A percentile compares a stretch with the other conserved stretches of the same genome.
Evolutionary conservation across 2,797 vertebrate genomes (phyloP).

Genomic region (Betta splendens): DNA sequence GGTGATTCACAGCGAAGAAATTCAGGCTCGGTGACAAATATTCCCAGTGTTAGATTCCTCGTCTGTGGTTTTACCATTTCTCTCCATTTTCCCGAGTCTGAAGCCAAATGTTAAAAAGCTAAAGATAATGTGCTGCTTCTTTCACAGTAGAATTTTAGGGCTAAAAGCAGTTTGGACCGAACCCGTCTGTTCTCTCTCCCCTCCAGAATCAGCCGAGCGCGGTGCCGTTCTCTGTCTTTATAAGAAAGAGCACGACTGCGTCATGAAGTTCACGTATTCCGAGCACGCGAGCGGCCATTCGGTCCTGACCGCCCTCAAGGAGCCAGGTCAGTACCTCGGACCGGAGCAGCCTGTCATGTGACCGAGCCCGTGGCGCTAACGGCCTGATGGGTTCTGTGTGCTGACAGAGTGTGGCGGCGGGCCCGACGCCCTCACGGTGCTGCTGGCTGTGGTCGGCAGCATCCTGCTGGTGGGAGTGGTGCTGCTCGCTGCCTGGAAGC

Average conservation of each 20-base stretch:
- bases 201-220: constrained; percentile 85
- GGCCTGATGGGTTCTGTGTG: background rate
- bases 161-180: too few relatives aligned
- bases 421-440: constrained; percentile 85
- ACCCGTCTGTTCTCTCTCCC: background rate
- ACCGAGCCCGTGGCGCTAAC: too few relatives aligned
- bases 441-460: constrained; percentile 84
- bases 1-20: constrained; percentile 44
- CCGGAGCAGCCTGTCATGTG: too few relatives aligned
- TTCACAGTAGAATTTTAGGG: background rate
- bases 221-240: constrained; percentile 89
- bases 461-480: constrained; percentile 83
- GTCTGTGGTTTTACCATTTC: background rate
- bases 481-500: constrained; percentile 91
- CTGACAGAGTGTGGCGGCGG: constrained; percentile 86
- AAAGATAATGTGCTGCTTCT: background rate
- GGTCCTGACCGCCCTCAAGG: constrained; percentile 89
- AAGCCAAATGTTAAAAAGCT: background rate
- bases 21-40: background rate
- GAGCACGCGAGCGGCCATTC: constrained; percentile 92
- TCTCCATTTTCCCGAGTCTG: constrained; percentile 22
- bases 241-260: constrained; percentile 91
- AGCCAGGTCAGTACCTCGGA: constrained; percentile 86
- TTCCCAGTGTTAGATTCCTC: background rate
- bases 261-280: constrained; percentile 95